A percentile compares a stretch with the other conserved stretches of the same genome.
Conservation (phyloP, 2,113 vertebrate species). For the Mobula birostris region DNA sequence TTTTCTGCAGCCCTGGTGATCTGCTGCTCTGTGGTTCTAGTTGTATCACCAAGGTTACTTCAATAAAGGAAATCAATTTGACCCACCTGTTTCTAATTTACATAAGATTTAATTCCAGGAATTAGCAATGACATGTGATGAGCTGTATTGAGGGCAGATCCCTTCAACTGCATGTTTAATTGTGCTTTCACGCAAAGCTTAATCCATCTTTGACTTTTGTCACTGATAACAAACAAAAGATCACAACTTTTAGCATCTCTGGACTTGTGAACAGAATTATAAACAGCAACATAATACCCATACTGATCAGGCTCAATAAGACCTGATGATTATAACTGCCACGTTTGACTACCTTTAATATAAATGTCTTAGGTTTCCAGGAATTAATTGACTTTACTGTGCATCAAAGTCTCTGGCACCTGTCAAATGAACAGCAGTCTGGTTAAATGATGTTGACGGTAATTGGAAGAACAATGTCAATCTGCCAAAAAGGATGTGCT, state of each 20-base stretch:
- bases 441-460: constrained; percentile 37
- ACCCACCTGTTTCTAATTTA: not conserved
- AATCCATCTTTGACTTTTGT: constrained; percentile 31
- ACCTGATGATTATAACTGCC: constrained; percentile 24
- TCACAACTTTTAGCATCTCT: not conserved
- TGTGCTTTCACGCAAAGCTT: constrained; percentile 5
- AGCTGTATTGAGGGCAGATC: not conserved
- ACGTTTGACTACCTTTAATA: constrained; percentile 34
- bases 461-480: constrained; percentile 32
- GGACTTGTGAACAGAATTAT: not conserved
- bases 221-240: constrained; percentile 1
- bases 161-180: constrained; percentile 11
- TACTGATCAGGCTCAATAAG: constrained; percentile 9
- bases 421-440: constrained; percentile 32
- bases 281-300: constrained; percentile 1
- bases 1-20: not conserved
- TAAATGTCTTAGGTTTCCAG: constrained; percentile 20
- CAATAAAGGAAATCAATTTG: not conserved
- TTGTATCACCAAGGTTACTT: not conserved
- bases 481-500: constrained; percentile 17
- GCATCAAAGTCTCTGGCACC: constrained; percentile 37
- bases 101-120: not conserved
- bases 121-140: constrained; percentile 17
- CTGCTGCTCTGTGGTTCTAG: not conserved
- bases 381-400: constrained; percentile 38